Percentiles rank a stretch among this genome's conserved stretches.
Evolutionary conservation across 2,113 vertebrate genomes (phyloP).

Genomic region (human): DNA sequence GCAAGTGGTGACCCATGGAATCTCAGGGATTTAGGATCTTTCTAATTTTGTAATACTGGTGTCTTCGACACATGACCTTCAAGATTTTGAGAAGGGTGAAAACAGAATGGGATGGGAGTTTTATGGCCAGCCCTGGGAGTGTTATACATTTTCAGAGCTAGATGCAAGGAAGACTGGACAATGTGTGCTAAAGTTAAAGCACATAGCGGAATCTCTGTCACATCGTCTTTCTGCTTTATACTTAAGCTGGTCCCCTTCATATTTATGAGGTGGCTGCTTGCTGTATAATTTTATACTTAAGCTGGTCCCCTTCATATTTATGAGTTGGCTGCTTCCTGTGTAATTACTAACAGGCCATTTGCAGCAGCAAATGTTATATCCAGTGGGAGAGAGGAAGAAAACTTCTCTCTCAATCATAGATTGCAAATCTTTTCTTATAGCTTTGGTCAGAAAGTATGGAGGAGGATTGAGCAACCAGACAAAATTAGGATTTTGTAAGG

Average conservation of each 20-base stretch:
- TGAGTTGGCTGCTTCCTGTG: neutral
- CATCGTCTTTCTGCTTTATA: neutral
- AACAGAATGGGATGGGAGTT: neutral
- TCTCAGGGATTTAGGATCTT: neutral
- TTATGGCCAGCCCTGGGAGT: neutral
- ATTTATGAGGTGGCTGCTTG: neutral
- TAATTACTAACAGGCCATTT: neutral
- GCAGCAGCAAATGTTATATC: neutral
- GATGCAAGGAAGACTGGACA: neutral
- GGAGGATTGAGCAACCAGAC: neutral
- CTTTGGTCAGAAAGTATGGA: neutral
- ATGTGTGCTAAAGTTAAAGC: neutral
- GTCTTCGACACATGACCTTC: neutral
- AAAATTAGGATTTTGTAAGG: neutral
- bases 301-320: neutral
- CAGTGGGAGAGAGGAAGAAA: neutral
- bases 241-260: neutral
- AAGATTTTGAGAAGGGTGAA: neutral
- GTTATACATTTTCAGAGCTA: neutral
- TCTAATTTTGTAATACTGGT: neutral
- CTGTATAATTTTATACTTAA: neutral
- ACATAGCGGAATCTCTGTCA: neutral
- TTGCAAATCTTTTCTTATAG: neutral
- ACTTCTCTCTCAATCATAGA: neutral
- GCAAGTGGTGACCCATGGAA: neutral